These are phyloP conservation scores for Petrosia ficiformis DNA, from an alignment of 37 sponge, comb jelly and placozoan genomes.

Conservation along the genomic window DNA sequence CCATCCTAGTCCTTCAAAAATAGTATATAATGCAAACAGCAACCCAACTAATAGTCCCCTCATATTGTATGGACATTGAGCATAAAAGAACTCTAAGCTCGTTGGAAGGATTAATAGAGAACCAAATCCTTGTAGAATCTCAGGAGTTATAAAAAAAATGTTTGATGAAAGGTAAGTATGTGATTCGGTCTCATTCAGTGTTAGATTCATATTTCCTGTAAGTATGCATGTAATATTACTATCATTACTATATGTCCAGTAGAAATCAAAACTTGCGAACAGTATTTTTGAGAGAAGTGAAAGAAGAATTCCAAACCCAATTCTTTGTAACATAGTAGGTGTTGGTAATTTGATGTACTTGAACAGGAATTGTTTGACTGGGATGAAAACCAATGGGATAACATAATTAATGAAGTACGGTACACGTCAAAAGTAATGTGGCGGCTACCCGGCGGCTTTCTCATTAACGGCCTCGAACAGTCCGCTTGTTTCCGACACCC, in stretches of 20 bases:
- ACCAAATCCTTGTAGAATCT: not conserved
- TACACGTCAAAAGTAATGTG: too few relatives aligned
- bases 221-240: not conserved
- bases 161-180: not conserved
- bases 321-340: not conserved
- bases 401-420: not conserved
- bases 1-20: not conserved
- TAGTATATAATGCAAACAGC: not conserved
- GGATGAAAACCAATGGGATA: not conserved
- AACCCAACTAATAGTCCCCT: not conserved
- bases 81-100: constrained; percentile 1
- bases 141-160: not conserved
- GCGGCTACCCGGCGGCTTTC: too few relatives aligned
- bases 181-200: not conserved
- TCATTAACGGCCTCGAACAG: too few relatives aligned
- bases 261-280: not conserved
- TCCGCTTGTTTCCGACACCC: too few relatives aligned
- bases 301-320: not conserved
- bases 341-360: not conserved
- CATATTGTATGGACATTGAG: not conserved
- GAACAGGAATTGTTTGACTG: not conserved
- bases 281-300: not conserved
- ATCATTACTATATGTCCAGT: not conserved
- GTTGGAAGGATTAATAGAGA: not conserved
- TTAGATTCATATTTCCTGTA: not conserved